Evolutionary conservation across 2,888 invertebrate genomes (phyloP).

Genomic region (Cantharis nigra): DNA sequence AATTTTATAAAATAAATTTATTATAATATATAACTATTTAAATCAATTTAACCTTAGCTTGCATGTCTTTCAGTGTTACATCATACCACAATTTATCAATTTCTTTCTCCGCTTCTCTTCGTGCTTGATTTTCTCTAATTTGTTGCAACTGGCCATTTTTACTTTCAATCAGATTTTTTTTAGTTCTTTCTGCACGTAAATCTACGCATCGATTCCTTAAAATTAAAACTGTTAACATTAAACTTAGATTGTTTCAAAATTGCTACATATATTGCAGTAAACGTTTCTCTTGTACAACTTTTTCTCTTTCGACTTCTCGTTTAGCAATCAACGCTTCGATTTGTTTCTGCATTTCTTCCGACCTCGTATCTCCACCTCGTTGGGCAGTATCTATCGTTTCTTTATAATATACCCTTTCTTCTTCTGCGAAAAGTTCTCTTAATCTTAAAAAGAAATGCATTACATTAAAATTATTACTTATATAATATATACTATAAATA

Average conservation of each 20-base stretch:
- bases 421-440: conserved; percentile 54
- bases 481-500: too few relatives aligned
- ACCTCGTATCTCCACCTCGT: conserved; percentile 56
- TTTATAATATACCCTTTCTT: conserved; percentile 59
- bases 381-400: conserved; percentile 62
- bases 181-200: conserved; percentile 56
- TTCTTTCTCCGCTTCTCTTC: conserved; percentile 60
- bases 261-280: conserved; percentile 53
- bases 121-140: conserved; percentile 63
- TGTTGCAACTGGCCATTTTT: conserved; percentile 63
- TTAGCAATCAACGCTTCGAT: conserved; percentile 57
- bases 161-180: conserved; percentile 59
- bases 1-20: not conserved
- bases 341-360: conserved; percentile 59
- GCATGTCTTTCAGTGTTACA: conserved; percentile 62
- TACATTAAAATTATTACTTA: not conserved
- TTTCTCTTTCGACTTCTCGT: conserved; percentile 60
- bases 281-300: conserved; percentile 55
- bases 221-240: not conserved
- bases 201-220: conserved; percentile 53
- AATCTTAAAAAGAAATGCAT: conserved; percentile 49
- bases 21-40: not conserved
- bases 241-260: not conserved
- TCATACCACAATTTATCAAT: conserved; percentile 66
- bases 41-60: conserved; percentile 50